Base-by-base conservation (phyloP, 2,888 invertebrate species). In the Drosophila siamana region DNA sequence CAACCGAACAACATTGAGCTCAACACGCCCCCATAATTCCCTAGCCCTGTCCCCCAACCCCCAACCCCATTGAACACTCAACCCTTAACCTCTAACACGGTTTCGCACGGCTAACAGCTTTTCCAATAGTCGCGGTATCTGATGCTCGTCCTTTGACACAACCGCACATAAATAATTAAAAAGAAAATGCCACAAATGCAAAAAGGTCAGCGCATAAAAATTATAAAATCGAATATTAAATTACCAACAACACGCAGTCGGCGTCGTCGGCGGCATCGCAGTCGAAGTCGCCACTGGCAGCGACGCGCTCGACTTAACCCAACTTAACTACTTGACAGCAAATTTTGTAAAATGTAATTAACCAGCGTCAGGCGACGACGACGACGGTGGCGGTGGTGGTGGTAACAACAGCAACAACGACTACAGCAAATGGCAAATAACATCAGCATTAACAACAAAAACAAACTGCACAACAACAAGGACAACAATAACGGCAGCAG, bases 301-400 rank as follows among this genome's bases (percentile, higher is more conserved):
- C 60, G 71, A 40, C 63, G 74, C 69, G 84, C 88, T 89, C 80
- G 88, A 87, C 88, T 88, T 89, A 89, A 88, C 86, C 86, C 84
- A 83, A 86, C 81, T 89, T 87, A 90, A 88, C 89, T 91, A 80
- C 90, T 89, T 90, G 90, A 91, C 89, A 89, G 91, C 86, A 90
- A 89, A 89, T 86, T 87, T 90, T 88, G 83, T 83, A 90, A 90
- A 91, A 90, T 91, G 90, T 90, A 90, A 91, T 91, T 90, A 91
- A 91, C 90, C 90, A 90, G 80, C 89, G 78, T 70, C 78, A 75
- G 86, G 76, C 80, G 64, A 59, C 56, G 81, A 66, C 48, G 56
- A 62, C 60, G 71, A 51, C 30, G n/a, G n/a, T 72, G 72, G 50
- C 60, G 74, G 50, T 56, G 59, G 7, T 56, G 74, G 50, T 56